Conservation (phyloP, 2,888 invertebrate genomes). For the Phytoseiulus persimilis region DNA sequence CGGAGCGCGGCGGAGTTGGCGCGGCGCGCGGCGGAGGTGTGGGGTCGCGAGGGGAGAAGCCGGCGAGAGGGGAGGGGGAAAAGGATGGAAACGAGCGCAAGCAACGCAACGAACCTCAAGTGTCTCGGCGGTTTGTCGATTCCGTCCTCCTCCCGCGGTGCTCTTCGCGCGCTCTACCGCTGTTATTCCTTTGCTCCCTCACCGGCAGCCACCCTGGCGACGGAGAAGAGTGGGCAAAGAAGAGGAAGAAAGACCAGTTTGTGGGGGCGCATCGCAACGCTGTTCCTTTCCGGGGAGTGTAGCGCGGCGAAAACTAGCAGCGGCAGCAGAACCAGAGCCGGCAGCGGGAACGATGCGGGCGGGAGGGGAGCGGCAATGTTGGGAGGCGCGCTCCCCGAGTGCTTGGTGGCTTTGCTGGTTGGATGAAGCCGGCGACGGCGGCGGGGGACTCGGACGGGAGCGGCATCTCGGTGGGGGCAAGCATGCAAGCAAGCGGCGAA, state of each 20-base stretch:
- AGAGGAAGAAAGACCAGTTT: neutral
- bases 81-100: neutral
- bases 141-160: neutral
- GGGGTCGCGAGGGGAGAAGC: neutral
- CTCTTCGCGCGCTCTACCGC: neutral
- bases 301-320: constrained; percentile 6
- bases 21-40: no score
- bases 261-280: constrained; percentile 20
- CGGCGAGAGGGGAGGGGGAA: neutral
- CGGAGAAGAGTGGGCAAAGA: neutral
- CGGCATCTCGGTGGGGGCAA: constrained; percentile 7
- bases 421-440: neutral
- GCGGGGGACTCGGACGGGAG: constrained; percentile 10
- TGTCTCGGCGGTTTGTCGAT: constrained; percentile 39
- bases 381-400: neutral
- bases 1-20: neutral
- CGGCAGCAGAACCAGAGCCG: constrained; percentile 1
- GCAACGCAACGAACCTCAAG: constrained; percentile 26
- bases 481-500: constrained; percentile 5
- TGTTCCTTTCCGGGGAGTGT: constrained; percentile 16
- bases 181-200: neutral
- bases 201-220: neutral
- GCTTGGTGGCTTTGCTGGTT: neutral
- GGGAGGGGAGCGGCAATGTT: neutral
- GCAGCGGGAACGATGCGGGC: neutral